phyloP scores from a whole-genome alignment of 23 tunicate genomes.

The Corella eumyota region DNA sequence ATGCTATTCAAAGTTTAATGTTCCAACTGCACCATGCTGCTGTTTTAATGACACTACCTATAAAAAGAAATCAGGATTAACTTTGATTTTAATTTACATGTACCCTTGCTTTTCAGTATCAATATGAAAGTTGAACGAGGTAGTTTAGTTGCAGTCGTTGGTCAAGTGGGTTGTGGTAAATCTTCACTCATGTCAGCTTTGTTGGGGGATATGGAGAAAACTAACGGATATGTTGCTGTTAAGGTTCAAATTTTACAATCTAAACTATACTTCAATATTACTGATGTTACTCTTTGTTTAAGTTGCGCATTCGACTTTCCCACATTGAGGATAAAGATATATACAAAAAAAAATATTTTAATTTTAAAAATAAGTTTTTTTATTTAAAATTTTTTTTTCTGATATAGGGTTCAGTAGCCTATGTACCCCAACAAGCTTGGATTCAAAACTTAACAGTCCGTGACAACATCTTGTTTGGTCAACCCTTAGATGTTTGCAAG shows the following conservation, averaged over 20 bases:
- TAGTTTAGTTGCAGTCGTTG: slow-evolving; percentile 87
- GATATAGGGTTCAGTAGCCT: slow-evolving; percentile 86
- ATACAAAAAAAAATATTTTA: neutral
- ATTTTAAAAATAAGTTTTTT: neutral
- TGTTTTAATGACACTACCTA: no score
- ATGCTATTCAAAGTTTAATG: no score
- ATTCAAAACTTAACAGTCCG: slow-evolving; percentile 86
- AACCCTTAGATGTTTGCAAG: slow-evolving; percentile 17
- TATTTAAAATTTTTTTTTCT: neutral
- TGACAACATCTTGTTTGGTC: slow-evolving; percentile 92
- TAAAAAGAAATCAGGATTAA: no score
- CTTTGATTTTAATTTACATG: no score
- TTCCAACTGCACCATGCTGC: no score
- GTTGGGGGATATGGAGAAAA: slow-evolving; percentile 90
- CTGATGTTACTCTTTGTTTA: no score
- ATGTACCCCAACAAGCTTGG: slow-evolving; percentile 98
- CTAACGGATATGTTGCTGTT: slow-evolving; percentile 42
- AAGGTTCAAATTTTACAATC: slow-evolving; percentile 22
- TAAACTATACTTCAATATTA: neutral
- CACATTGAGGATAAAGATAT: neutral
- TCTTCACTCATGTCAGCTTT: slow-evolving; percentile 77
- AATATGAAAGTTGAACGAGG: slow-evolving; percentile 46
- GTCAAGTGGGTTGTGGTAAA: slow-evolving; percentile 95
- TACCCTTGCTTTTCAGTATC: slow-evolving; percentile 29
- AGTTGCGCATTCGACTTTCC: neutral